phyloP scores from a whole-genome alignment of 2,888 invertebrate species.

The Pseudoips prasinana region DNA sequence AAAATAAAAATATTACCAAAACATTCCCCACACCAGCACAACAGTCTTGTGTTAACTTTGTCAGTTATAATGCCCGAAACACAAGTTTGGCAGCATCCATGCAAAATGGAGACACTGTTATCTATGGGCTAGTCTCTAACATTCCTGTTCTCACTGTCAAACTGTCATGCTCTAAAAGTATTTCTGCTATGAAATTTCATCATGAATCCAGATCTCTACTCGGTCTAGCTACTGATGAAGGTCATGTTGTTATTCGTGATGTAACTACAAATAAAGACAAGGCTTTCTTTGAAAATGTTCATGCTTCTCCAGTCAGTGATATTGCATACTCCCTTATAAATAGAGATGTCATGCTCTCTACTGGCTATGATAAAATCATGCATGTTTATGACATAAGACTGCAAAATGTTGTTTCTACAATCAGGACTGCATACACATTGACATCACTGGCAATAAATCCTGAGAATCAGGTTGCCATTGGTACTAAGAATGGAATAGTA shows the following conservation, averaged over 20 bases:
- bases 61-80: conserved; percentile 75
- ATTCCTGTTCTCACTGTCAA: conserved; percentile 69
- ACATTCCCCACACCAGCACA: conserved; percentile 67
- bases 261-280: conserved; percentile 72
- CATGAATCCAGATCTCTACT: conserved; percentile 68
- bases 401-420: conserved; percentile 69
- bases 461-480: conserved; percentile 77
- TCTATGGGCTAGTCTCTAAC: conserved; percentile 76
- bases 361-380: conserved; percentile 81
- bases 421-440: conserved; percentile 61
- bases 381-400: conserved; percentile 80
- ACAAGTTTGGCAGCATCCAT: conserved; percentile 71
- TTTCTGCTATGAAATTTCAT: conserved; percentile 75
- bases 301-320: conserved; percentile 82
- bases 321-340: conserved; percentile 80
- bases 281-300: conserved; percentile 72
- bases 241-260: conserved; percentile 69
- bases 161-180: conserved; percentile 62
- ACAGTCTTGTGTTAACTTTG: conserved; percentile 59
- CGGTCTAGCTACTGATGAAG: conserved; percentile 77
- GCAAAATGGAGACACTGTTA: conserved; percentile 74
- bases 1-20: conserved; percentile 68
- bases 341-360: conserved; percentile 77
- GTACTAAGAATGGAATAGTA: conserved; percentile 78
- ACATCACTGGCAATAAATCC: conserved; percentile 66